These are phyloP conservation scores for Hemitrygon akajei DNA, from an alignment of 2,797 vertebrate genomes.

Conservation along the genomic window DNA sequence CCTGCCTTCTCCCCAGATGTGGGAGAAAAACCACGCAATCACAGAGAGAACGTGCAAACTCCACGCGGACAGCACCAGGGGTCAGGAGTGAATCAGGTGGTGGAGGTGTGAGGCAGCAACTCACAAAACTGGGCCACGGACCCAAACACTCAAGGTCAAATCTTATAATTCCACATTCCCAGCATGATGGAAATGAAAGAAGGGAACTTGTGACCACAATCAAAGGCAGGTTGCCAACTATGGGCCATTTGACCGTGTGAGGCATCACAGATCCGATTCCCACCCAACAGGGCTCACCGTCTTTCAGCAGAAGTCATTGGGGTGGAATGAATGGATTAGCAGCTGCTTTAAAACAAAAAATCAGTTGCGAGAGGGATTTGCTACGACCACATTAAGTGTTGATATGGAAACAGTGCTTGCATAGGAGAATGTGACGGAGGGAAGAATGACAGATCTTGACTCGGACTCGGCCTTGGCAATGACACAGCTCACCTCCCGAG, in stretches of 20 bases:
- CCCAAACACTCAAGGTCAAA: not conserved
- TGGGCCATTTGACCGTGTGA: not conserved
- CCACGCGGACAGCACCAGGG: too few species aligned
- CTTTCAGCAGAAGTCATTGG: not conserved
- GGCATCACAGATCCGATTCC: not conserved
- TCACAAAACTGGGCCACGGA: too few species aligned
- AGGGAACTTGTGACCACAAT: not conserved
- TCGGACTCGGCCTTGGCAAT: not conserved
- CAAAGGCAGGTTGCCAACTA: not conserved
- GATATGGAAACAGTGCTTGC: not conserved
- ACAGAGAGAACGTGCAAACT: too few species aligned
- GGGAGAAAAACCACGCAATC: too few species aligned
- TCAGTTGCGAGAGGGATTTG: not conserved
- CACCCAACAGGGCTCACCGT: not conserved
- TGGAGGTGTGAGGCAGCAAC: too few species aligned
- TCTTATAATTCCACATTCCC: not conserved
- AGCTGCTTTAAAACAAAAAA: not conserved
- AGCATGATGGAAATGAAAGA: not conserved
- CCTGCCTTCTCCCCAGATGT: too few species aligned
- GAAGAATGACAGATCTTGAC: not conserved
- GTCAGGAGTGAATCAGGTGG: too few species aligned
- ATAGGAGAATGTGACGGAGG: not conserved
- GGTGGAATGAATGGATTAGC: slow-evolving; percentile 29
- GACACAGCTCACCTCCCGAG: too few species aligned
- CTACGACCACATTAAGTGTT: slow-evolving; percentile 4